Conservation (phyloP, 1,140 invertebrate species). For the Limonius californicus region DNA sequence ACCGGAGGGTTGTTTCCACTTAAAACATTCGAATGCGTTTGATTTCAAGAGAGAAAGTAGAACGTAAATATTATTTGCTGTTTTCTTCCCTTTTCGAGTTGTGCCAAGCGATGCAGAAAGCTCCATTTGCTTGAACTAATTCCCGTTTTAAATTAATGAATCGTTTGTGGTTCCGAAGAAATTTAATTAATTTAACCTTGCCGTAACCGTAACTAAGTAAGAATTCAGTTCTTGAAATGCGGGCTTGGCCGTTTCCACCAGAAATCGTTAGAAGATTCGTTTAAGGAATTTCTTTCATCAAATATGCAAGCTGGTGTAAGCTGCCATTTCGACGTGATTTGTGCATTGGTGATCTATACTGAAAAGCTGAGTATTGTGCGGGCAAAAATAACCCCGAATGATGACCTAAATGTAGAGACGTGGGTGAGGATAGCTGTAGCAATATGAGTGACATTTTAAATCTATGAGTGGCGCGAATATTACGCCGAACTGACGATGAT, state of each 20-base stretch:
- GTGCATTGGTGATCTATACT: background rate
- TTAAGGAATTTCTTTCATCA: background rate
- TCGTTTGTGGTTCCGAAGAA: background rate
- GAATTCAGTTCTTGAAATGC: no score
- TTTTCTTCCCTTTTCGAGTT: background rate
- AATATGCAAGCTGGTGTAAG: background rate
- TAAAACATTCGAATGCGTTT: conserved; percentile 4
- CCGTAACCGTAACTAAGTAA: background rate
- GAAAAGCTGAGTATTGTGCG: background rate
- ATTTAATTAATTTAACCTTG: background rate
- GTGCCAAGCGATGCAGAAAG: background rate
- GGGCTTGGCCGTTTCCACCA: no score
- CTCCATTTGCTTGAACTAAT: background rate
- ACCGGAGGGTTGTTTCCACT: conserved; percentile 9
- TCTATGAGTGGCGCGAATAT: conserved; percentile 7
- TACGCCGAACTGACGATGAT: background rate
- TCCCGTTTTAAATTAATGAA: background rate
- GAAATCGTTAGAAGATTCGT: background rate
- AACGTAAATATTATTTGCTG: background rate
- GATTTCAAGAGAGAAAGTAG: conserved; percentile 3
- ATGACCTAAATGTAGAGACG: conserved; percentile 1
- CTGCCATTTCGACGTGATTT: background rate
- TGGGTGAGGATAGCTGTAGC: background rate
- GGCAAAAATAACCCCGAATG: background rate
- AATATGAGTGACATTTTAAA: conserved; percentile 13